Percentiles rank a stretch among this genome's conserved stretches.
These are phyloP conservation scores for Arion vulgaris DNA, from an alignment of 1,140 invertebrate genomes.

Conservation along the genomic window DNA sequence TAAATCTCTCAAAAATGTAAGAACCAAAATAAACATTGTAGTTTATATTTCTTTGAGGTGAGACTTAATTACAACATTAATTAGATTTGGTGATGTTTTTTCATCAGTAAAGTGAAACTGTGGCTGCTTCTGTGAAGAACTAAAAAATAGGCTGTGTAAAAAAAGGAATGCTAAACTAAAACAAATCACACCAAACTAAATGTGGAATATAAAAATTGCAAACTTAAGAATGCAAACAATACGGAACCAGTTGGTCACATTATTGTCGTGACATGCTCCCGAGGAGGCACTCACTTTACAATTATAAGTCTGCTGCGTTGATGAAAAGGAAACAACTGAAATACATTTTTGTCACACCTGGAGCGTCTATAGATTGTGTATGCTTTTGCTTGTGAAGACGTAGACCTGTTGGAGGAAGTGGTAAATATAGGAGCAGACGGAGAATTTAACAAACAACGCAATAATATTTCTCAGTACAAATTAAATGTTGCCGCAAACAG, in stretches of 20 bases:
- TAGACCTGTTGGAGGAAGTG: conserved; percentile 27
- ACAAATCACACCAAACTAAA: conserved; percentile 10
- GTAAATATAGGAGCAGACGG: background rate
- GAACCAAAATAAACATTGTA: too few species aligned
- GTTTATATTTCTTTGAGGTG: background rate
- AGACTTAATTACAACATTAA: background rate
- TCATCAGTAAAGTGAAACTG: background rate
- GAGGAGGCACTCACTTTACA: conserved; percentile 28
- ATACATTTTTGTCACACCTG: conserved; percentile 11
- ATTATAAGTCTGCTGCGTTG: conserved; percentile 6
- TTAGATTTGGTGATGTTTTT: background rate
- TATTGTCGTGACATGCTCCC: conserved; percentile 4
- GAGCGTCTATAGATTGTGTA: conserved; percentile 25
- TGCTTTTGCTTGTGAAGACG: conserved; percentile 36
- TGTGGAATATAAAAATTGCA: background rate
- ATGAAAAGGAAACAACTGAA: background rate
- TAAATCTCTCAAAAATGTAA: too few species aligned
- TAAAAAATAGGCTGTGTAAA: background rate
- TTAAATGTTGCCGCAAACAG: background rate
- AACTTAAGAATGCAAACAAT: background rate
- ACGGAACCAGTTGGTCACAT: conserved; percentile 1
- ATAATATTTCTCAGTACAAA: background rate
- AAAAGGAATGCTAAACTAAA: conserved; percentile 18
- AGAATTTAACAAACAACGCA: background rate
- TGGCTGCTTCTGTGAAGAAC: background rate